A percentile compares a stretch with the other conserved stretches of the same genome.
Conservation (phyloP, 2,888 invertebrate species). For the Ennomos erosarius region DNA sequence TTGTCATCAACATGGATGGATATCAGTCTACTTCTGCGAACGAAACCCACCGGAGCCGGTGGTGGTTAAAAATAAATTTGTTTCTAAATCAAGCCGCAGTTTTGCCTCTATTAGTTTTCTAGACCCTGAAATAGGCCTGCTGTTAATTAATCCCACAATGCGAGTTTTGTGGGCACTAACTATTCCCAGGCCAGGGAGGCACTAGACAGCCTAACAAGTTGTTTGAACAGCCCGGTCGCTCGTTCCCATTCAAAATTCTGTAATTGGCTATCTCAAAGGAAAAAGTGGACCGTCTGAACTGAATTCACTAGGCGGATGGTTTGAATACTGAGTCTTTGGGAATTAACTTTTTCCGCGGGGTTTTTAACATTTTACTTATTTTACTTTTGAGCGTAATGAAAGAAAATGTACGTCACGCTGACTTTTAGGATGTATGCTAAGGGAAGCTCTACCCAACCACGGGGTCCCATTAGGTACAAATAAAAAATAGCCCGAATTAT, state of each 20-base stretch:
- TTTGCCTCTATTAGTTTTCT: too few species aligned
- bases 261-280: slow-evolving; percentile 58
- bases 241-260: slow-evolving; percentile 57
- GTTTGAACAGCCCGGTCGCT: slow-evolving; percentile 53
- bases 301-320: slow-evolving; percentile 33
- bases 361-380: background rate
- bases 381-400: too few species aligned
- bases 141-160: slow-evolving; percentile 32
- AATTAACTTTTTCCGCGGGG: background rate
- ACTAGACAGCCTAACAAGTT: slow-evolving; percentile 49
- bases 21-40: too few species aligned
- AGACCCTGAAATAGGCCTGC: slow-evolving; percentile 3
- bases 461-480: too few species aligned
- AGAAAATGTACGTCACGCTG: too few species aligned
- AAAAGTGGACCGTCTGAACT: slow-evolving; percentile 48
- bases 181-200: slow-evolving; percentile 37
- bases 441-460: too few species aligned
- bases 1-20: too few species aligned
- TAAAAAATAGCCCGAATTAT: too few species aligned
- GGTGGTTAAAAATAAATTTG: too few species aligned
- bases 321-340: slow-evolving; percentile 1
- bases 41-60: too few species aligned
- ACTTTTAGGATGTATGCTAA: too few species aligned
- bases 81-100: too few species aligned
- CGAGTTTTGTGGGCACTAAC: slow-evolving; percentile 18